Conservation (phyloP, 2,888 invertebrate genomes). For the Drosophila paranaensis region DNA sequence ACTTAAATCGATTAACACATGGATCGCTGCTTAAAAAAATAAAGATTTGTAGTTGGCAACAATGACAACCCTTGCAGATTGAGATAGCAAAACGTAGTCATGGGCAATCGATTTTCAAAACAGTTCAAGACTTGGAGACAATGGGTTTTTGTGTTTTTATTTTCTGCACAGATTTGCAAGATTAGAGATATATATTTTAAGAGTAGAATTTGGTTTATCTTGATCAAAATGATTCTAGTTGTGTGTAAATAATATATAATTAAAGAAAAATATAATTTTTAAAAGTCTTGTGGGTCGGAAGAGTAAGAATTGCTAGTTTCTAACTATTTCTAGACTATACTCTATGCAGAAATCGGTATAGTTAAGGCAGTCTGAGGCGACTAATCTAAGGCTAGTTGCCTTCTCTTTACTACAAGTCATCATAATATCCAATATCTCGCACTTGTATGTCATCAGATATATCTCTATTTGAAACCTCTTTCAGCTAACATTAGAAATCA, state of each 20-base stretch:
- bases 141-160: not conserved
- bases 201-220: not conserved
- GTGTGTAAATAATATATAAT: not conserved
- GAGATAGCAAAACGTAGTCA: slow-evolving; percentile 1
- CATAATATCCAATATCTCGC: not conserved
- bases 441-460: not conserved
- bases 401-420: not conserved
- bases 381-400: too few species aligned
- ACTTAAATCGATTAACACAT: slow-evolving; percentile 23
- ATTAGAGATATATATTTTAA: not conserved
- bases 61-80: slow-evolving; percentile 11
- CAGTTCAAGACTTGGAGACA: slow-evolving; percentile 3
- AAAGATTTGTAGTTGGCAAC: not conserved
- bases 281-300: not conserved
- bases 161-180: not conserved
- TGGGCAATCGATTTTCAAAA: not conserved
- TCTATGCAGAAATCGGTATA: not conserved
- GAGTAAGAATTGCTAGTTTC: not conserved
- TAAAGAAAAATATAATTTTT: not conserved
- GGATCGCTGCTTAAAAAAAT: slow-evolving; percentile 11
- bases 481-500: slow-evolving; percentile 11
- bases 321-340: not conserved
- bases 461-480: not conserved
- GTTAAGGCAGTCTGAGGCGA: too few species aligned
- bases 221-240: not conserved